Base-by-base conservation (phyloP, 2,888 invertebrate genomes). In the Seladonia tumulorum region DNA sequence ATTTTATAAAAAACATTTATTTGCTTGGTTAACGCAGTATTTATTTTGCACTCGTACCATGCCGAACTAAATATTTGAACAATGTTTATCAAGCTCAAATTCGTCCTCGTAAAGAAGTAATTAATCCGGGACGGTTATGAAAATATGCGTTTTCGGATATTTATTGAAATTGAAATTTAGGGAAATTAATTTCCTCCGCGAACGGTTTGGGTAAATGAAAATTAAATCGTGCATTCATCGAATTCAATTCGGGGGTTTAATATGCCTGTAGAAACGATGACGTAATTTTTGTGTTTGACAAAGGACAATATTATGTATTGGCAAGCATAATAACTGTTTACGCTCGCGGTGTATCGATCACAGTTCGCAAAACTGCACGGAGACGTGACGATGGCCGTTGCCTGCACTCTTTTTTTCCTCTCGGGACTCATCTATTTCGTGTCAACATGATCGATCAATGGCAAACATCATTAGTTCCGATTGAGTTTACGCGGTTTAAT, bases 381-480 rank as follows among this genome's bases (percentile, higher is more conserved):
- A 16, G n/a, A 25, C 25, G 16, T 25, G 25, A 2, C 63, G 29
- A 39, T n/a, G 42, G 42, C 39, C 39, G 57, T 57, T n/a, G 57
- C 10, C 10, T 57, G 57, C 18, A n/a, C 53, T 29, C 53, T 16
- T 45, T 74, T 74, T 77, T 74, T 1, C 29, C 29, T 29, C 72
- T 45, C 47, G 42, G 16, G 22, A 5, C n/a, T 57, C 35, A 45
- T 76, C 66, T 47, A 45, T 73, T 76, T 42, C 57, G 39, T 47
- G 76, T 81, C 83, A 49, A 76, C 82, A 47, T 68, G 66, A 81
- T 76, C 66, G 76, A 82, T 78, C 74, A 74, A 73, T 66, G 81
- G 12, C 53, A 68, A 76, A 73, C 81, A 76, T n/a, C 73, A 81
- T 81, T 83, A 76, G 73, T 76, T 72, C 66, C 70, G 74, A 74